Base-by-base conservation (phyloP, 1,140 invertebrate genomes). In the Harlomillsia oculata region DNA sequence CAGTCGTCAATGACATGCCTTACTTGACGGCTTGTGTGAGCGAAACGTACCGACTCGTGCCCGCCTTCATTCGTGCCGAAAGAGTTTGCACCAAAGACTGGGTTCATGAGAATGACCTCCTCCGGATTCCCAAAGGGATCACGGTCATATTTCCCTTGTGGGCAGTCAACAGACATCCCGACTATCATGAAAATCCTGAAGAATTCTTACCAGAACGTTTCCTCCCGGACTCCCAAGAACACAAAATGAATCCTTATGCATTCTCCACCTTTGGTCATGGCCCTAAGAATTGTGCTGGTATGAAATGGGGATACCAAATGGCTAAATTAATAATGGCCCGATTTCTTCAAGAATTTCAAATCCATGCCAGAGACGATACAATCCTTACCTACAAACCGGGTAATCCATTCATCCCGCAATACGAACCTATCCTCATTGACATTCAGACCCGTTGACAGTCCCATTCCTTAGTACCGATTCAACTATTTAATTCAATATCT, bases 251-350 rank as follows among this genome's bases (percentile, higher is more conserved):
- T 60, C 76, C 78, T 0, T 81, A 80, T 49, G 73, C 75, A 5
- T 76, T 72, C 58, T 67, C 71, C 29, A 78, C 79, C 0, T 83
- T 83, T 62, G 80, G 81, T 0, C 80, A 78, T 46, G 81, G 81
- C 14, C 73, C 75, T 5, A 69, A 80, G 6, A 74, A 71, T 46
- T 80, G 77, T 58, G 73, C 77, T 45, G 76, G 77, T 13, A 56
- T 62, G 43, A 53, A 52, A 28, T 52, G 50, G 36, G 60, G 46
- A 9, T 52, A 50, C 28, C 36, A 44, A 30, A 53, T 36, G n/a
- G n/a, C 44, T 0, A 56, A 56, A 43, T 18, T 56, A 21, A 48
- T 43, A 16, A 0, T 53, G 0, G 18, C 18, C 13, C 21, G n/a
- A 5, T n/a, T 62, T 34, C 18, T 53, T 13, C 18, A 3, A 37